Evolutionary conservation across 2,888 invertebrate genomes (phyloP).

Genomic region (Dilophus febrilis): DNA sequence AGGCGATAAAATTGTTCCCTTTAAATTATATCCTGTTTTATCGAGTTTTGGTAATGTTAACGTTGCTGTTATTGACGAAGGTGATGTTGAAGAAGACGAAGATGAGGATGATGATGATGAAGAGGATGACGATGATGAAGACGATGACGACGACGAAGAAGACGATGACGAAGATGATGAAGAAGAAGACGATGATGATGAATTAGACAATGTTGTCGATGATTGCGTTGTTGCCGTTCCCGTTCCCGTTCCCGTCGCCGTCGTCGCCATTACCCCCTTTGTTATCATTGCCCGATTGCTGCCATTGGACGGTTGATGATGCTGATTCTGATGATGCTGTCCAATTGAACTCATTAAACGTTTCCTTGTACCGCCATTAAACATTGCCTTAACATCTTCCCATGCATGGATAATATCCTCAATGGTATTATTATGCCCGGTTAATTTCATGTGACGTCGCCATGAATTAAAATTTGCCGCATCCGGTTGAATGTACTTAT

Average conservation of each 20-base stretch:
- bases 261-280: no score
- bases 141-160: not conserved
- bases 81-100: conserved; percentile 6
- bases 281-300: no score
- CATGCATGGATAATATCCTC: conserved; percentile 78
- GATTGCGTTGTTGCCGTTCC: no score
- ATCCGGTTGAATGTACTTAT: conserved; percentile 89
- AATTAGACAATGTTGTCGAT: not conserved
- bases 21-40: no score
- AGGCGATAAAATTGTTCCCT: no score
- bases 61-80: conserved; percentile 7
- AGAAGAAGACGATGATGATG: no score
- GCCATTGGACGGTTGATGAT: no score
- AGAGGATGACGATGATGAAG: no score
- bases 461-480: conserved; percentile 98
- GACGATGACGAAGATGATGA: no score
- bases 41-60: not conserved
- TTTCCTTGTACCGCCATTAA: conserved; percentile 89
- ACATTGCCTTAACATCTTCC: conserved; percentile 99
- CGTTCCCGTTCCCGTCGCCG: no score
- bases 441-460: conserved; percentile 86
- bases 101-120: no score
- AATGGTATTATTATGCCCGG: conserved; percentile 61
- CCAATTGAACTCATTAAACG: conserved; percentile 43
- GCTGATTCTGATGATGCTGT: conserved; percentile 13